Evolutionary conservation across 1,140 invertebrate species (phyloP).

Genomic region (Conus ventricosus): DNA sequence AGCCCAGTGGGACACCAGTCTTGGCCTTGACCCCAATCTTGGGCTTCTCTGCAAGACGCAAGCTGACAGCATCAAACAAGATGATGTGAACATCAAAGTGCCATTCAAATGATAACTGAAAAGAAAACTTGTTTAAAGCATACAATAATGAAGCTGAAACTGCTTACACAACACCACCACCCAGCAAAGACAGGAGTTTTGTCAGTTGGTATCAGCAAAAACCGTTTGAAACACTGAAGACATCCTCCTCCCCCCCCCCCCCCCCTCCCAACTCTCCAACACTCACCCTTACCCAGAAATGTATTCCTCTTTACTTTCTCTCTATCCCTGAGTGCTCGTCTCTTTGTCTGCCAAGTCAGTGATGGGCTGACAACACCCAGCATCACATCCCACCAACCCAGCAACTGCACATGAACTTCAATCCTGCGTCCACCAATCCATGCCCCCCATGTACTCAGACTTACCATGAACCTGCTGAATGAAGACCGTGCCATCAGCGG

Average conservation of each 20-base stretch:
- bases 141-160: too few relatives aligned
- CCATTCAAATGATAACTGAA: too few relatives aligned
- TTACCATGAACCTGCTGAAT: conserved; percentile 65
- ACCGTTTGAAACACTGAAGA: too few relatives aligned
- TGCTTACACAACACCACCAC: too few relatives aligned
- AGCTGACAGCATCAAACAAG: not conserved
- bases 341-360: not conserved
- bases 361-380: too few relatives aligned
- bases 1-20: conserved; percentile 61
- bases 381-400: too few relatives aligned
- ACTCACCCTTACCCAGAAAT: too few relatives aligned
- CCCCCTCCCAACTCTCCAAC: not conserved
- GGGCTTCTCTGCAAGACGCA: conserved; percentile 61
- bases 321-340: not conserved
- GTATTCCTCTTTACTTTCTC: not conserved
- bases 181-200: too few relatives aligned
- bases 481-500: conserved; percentile 50
- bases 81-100: too few relatives aligned
- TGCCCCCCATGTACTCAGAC: not conserved
- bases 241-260: not conserved
- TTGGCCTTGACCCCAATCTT: conserved; percentile 64
- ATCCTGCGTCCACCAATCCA: not conserved
- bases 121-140: too few relatives aligned
- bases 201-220: too few relatives aligned
- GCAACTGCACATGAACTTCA: not conserved